Percentiles rank a stretch among this genome's conserved stretches.
Conservation (phyloP, 1,140 invertebrate species). For the Neodiprion pinetum region DNA sequence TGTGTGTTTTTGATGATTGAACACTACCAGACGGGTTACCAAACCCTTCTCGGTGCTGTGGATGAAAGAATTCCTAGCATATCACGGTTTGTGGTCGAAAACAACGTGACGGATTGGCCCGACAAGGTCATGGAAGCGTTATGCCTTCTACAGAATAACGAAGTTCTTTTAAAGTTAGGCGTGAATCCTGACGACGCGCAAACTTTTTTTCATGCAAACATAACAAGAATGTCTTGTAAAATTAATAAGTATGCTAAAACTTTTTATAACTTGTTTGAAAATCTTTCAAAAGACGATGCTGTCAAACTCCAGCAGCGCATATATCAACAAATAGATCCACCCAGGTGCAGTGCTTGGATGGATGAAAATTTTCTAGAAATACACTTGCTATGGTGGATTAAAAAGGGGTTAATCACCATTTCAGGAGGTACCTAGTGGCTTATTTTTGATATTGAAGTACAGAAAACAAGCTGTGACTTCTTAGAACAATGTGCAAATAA, state of each 20-base stretch:
- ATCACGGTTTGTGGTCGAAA: constrained; percentile 30
- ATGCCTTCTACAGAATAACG: constrained; percentile 33
- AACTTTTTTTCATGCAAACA: constrained; percentile 19
- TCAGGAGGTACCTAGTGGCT: constrained; percentile 25
- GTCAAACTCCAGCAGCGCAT: constrained; percentile 19
- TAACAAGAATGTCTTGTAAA: not conserved
- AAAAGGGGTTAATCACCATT: constrained; percentile 35
- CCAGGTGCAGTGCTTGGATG: constrained; percentile 14
- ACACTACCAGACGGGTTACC: not conserved
- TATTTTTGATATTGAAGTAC: constrained; percentile 1
- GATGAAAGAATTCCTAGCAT: constrained; percentile 11
- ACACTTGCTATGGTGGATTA: constrained; percentile 42
- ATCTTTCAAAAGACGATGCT: constrained; percentile 18
- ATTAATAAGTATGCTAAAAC: constrained; percentile 32
- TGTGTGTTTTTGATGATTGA: constrained; percentile 37
- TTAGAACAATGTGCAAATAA: not conserved
- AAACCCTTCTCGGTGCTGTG: not conserved
- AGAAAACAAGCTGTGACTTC: not conserved
- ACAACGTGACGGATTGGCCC: constrained; percentile 24
- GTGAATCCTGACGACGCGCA: constrained; percentile 13
- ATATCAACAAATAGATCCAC: constrained; percentile 24
- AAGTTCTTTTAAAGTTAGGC: constrained; percentile 34
- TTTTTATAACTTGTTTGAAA: constrained; percentile 39
- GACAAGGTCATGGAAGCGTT: constrained; percentile 38
- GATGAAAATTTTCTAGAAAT: constrained; percentile 36